phyloP scores from a whole-genome alignment of 1,140 invertebrate species.

The Drosophila ananassae region DNA sequence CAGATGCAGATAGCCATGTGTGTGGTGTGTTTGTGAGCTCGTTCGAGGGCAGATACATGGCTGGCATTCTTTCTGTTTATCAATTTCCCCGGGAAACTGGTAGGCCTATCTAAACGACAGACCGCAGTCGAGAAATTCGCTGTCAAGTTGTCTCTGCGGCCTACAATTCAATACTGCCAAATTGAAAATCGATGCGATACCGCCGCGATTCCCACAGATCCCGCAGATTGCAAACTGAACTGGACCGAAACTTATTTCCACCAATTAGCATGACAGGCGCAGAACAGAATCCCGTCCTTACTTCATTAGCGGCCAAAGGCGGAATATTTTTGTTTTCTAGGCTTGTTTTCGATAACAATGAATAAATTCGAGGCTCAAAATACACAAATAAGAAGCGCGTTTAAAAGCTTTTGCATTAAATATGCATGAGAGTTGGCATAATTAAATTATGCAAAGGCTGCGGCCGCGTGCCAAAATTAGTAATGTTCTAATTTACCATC shows the following conservation, averaged over 20 bases:
- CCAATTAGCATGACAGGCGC: constrained; percentile 30
- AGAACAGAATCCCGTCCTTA: constrained; percentile 8
- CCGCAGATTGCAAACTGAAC: constrained; percentile 11
- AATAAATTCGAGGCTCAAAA: constrained; percentile 58
- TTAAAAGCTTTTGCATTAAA: constrained; percentile 73
- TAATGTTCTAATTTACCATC: constrained; percentile 75
- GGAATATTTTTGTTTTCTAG: constrained; percentile 42
- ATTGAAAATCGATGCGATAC: constrained; percentile 37
- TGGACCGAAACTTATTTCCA: constrained; percentile 27
- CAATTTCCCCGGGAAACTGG: constrained; percentile 56
- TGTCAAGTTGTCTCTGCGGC: constrained; percentile 42
- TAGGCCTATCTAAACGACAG: constrained; percentile 39
- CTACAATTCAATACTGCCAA: constrained; percentile 47
- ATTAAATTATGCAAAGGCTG: constrained; percentile 75
- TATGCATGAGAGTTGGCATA: constrained; percentile 72
- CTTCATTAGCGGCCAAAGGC: constrained; percentile 36
- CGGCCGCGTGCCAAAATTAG: constrained; percentile 77
- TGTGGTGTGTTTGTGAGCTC: constrained; percentile 3
- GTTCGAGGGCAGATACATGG: constrained; percentile 26
- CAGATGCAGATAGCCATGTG: constrained; percentile 34
- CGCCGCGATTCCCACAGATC: constrained; percentile 22
- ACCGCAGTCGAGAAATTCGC: constrained; percentile 38
- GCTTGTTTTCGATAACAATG: constrained; percentile 63
- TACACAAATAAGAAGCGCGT: constrained; percentile 71
- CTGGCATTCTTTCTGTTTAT: constrained; percentile 63